Conservation (phyloP, 2,797 vertebrate species). For the Manis pentadactyla region DNA sequence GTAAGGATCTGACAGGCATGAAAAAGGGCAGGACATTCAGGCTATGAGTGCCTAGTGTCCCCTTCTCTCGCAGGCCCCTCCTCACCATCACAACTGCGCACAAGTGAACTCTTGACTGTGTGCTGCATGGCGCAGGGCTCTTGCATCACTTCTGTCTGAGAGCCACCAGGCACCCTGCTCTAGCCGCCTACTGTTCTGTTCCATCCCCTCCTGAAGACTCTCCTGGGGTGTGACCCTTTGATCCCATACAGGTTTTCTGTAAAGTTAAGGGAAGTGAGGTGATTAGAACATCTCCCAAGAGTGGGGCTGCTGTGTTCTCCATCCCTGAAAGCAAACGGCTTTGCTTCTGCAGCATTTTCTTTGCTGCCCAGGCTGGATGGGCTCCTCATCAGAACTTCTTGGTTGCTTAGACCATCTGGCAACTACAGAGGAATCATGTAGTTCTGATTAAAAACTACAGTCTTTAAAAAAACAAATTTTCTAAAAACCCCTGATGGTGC, state of each 20-base stretch:
- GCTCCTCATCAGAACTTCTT: not conserved
- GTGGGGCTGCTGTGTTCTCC: not conserved
- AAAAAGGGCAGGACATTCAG: not conserved
- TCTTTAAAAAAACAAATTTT: not conserved
- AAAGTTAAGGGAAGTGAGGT: not conserved
- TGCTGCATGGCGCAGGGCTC: accelerated
- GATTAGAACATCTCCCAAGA: not conserved
- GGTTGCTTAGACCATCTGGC: not conserved
- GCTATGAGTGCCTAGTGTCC: not conserved
- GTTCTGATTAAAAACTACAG: not conserved
- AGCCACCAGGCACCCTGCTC: not conserved
- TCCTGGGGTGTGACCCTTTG: not conserved
- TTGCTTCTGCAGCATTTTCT: not conserved
- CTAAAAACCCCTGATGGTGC: not conserved
- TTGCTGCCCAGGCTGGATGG: not conserved
- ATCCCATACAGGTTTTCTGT: not conserved
- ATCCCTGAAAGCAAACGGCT: not conserved
- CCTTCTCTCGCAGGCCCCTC: no score
- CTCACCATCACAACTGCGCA: not conserved
- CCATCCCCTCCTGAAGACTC: not conserved
- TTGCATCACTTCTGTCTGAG: not conserved
- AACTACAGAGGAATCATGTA: not conserved
- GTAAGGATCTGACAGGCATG: not conserved
- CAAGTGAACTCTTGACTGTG: accelerated
- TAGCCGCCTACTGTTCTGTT: not conserved